These are phyloP conservation scores for Oceanodroma leucorhoa DNA, from an alignment of 2,797 vertebrate species.

Conservation along the genomic window DNA sequence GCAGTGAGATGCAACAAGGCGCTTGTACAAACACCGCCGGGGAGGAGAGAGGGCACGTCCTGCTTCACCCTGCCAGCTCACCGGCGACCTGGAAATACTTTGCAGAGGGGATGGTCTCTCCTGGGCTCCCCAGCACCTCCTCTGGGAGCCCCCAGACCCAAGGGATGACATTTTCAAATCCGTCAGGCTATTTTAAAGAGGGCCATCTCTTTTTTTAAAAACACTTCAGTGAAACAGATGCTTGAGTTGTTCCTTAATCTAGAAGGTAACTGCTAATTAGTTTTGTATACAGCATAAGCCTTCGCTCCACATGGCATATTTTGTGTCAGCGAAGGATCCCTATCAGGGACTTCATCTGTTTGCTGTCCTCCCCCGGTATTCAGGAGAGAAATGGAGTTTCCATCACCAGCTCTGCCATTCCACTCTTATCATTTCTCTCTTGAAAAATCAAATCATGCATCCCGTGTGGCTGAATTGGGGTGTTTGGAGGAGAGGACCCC, in stretches of 20 bases:
- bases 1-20: neutral
- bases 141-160: neutral
- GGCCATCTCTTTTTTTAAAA: neutral
- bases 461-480: neutral
- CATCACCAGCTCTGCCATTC: neutral
- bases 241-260: slow-evolving; percentile 27
- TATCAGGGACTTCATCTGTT: slow-evolving; percentile 16
- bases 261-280: slow-evolving; percentile 54
- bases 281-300: slow-evolving; percentile 18
- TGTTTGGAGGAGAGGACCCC: neutral
- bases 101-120: neutral
- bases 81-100: neutral
- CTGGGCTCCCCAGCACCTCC: neutral
- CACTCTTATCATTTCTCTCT: neutral
- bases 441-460: neutral
- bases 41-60: neutral
- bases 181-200: neutral
- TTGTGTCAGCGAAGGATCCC: neutral
- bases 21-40: neutral
- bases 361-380: neutral
- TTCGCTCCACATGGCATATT: slow-evolving; percentile 21
- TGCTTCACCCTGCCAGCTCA: neutral
- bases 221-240: slow-evolving; percentile 21
- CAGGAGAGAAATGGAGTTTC: neutral
- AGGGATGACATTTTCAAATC: neutral